These are phyloP conservation scores for Serranus cabrilla DNA, from an alignment of 2,797 vertebrate species.

Conservation along the genomic window DNA sequence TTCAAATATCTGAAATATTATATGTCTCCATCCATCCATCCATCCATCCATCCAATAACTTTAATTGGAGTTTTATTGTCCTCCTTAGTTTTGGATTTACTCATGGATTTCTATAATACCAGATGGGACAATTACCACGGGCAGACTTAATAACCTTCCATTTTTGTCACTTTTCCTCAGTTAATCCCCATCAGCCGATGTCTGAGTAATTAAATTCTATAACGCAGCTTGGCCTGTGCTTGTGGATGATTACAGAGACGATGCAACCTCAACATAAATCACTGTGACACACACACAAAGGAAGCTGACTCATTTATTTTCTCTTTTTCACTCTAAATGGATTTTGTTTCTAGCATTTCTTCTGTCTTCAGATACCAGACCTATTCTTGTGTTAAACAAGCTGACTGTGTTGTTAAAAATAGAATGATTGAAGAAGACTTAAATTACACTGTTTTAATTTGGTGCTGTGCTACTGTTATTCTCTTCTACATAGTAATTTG, in stretches of 20 bases:
- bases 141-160: conserved; percentile 49
- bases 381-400: conserved; percentile 28
- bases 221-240: conserved; percentile 27
- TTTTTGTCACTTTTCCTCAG: conserved; percentile 53
- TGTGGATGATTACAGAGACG: conserved; percentile 54
- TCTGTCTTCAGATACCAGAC: conserved; percentile 29
- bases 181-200: conserved; percentile 53
- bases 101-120: conserved; percentile 38
- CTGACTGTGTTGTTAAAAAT: conserved; percentile 6
- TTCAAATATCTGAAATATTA: neutral
- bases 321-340: conserved; percentile 31
- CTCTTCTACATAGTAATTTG: neutral
- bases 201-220: conserved; percentile 57
- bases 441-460: neutral
- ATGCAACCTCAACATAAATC: conserved; percentile 66
- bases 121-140: conserved; percentile 44
- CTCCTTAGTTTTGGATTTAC: conserved; percentile 23
- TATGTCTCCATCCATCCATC: neutral
- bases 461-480: neutral
- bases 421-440: neutral
- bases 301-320: conserved; percentile 44
- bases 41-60: neutral
- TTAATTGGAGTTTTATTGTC: conserved; percentile 37
- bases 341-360: conserved; percentile 38
- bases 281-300: conserved; percentile 59